Evolutionary conservation across 2,888 invertebrate genomes (phyloP), one percentile per base, ranked within the genome.

Genomic region (Drepana falcataria): DNA sequence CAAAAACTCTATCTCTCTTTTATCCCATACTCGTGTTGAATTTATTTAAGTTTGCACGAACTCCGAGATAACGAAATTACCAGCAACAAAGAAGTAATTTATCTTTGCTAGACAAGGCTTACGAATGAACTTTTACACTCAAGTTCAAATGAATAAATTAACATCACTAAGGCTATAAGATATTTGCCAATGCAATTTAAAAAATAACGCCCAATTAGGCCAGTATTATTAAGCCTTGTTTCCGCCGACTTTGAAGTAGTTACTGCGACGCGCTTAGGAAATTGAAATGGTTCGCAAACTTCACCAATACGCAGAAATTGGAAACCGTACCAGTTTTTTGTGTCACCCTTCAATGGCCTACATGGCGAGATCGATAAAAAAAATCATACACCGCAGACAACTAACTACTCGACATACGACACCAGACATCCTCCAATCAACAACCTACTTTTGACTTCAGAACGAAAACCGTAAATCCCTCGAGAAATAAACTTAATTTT

Each of bases 361-460:
- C 61, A 60, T 64, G 59, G 57, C 60, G 58, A 59, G 55, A 57
- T 51, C 55, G 64, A 62, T 62, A 59, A 61, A 65, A 69, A 68
- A 68, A 75, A 72, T 74, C 71, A 75, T 74, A 64, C 64, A 61
- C 54, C 51, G 56, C 63, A 67, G 72, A 73, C 60, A 70, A 54
- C 60, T 55, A 61, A 56, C 56, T 57, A 57, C 58, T 55, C 34
- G 68, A 65, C 65, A 75, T 63, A 57, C 59, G 66, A 73, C 64
- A 65, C 65, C 68, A 55, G 55, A 59, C 64, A 60, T 63, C 64
- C 68, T 69, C 66, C 65, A 70, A 75, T 69, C 68, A 63, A 66
- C 64, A 65, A 69, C 65, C 64, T 48, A 66, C 61, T 70, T 71
- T 68, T 66, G 53, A 67, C 59, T 56, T 62, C 49, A 49, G 49